Conservation (phyloP, 2,888 invertebrate genomes). For the Rhagium mordax region DNA sequence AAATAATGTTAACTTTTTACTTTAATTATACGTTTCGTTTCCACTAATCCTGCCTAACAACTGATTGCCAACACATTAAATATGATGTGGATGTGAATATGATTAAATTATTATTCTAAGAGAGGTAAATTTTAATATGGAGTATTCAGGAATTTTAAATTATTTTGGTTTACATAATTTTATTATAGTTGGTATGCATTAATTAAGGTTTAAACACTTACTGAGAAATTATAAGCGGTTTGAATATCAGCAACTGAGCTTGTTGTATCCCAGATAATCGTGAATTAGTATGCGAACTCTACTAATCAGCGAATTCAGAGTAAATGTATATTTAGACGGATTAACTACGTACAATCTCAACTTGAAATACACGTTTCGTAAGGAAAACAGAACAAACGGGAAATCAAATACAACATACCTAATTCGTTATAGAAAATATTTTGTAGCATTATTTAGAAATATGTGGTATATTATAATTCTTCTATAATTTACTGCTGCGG, state of each 20-base stretch:
- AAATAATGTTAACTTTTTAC: too few relatives aligned
- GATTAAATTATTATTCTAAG: too few relatives aligned
- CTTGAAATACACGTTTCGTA: not conserved
- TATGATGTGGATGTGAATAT: too few relatives aligned
- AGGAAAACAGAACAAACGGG: not conserved
- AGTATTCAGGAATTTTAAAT: not conserved
- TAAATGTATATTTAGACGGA: not conserved
- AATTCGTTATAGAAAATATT: too few relatives aligned
- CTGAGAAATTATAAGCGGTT: constrained; percentile 8
- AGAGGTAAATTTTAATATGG: not conserved
- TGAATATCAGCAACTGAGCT: not conserved
- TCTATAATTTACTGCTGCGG: too few relatives aligned
- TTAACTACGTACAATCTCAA: not conserved
- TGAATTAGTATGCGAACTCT: constrained; percentile 7
- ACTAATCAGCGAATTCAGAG: not conserved
- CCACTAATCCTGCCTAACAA: too few relatives aligned
- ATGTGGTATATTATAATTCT: too few relatives aligned
- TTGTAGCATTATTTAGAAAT: too few relatives aligned
- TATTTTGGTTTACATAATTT: constrained; percentile 6
- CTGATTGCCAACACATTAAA: too few relatives aligned
- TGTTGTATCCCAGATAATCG: not conserved
- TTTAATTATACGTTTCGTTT: too few relatives aligned
- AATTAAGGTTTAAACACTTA: not conserved
- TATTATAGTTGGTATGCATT: constrained; percentile 2
- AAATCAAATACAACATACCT: not conserved